Base-by-base conservation (phyloP, 2,113 vertebrate species). In the Anser cygnoides region DNA sequence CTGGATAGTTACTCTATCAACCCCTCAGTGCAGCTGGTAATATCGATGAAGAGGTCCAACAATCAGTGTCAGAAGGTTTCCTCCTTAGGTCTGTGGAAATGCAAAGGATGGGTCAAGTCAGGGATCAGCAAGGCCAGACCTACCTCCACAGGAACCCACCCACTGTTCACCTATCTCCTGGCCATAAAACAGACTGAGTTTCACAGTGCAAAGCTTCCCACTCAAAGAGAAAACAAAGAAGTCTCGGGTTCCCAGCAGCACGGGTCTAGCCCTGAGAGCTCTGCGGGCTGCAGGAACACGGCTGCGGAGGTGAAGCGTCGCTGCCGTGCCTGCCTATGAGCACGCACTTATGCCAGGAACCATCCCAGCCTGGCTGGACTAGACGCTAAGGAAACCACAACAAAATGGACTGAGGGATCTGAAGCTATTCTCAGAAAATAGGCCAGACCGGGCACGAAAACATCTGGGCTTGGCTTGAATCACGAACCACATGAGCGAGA, bases 361-460 rank as follows among this genome's bases (percentile, higher is more conserved):
- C 79, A 80, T 57, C 87, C 68, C 26, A 28, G 28, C 62, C 87
- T 95, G 57, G 77, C 71, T 80, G 91, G 91, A 92, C 89, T 49
- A 97, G 95, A 97, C 54, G 2, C 67, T n/a, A 79, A 73, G 78
- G 44, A 95, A 96, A 95, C 93, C 96, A 95, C 96, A 96, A 94
- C 33, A 95, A 95, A 96, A 92, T 82, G 91, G 94, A 90, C 71
- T 29, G 55, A 94, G 77, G 71, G 78, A 95, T 70, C 50, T 82
- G 90, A 76, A 95, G 73, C 46, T 75, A 70, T 67, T 83, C 87
- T 59, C 92, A 96, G 91, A 95, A 96, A 96, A 93, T 72, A 92
- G 86, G 93, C 95, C 92, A 96, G 95, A 95, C 88, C 1, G 0
- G 95, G 95, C 93, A 95, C 25, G 93, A 97, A 95, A 95, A 96